phyloP scores from a whole-genome alignment of 2,888 invertebrate genomes.

The Acleris cristana region DNA sequence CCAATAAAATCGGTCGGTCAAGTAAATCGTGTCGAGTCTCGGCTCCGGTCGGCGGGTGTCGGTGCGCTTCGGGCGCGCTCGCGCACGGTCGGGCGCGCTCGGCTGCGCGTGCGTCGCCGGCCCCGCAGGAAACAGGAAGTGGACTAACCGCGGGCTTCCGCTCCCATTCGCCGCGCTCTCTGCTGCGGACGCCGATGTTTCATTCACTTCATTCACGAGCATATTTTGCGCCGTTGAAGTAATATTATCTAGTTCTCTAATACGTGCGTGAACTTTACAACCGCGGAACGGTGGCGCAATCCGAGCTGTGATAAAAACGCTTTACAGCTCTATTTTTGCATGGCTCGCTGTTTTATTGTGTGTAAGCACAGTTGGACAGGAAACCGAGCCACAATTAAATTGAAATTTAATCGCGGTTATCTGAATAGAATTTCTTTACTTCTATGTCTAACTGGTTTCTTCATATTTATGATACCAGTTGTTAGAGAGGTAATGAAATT shows the following conservation, averaged over 20 bases:
- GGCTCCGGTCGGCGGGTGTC: conserved; percentile 41
- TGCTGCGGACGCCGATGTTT: conserved; percentile 71
- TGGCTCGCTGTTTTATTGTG: conserved; percentile 13
- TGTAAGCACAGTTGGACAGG: conserved; percentile 6
- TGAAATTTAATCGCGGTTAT: conserved; percentile 18
- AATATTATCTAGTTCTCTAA: conserved; percentile 56
- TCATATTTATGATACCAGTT: too few species aligned
- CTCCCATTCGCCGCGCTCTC: conserved; percentile 77
- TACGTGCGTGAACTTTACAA: conserved; percentile 1
- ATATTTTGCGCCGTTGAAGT: conserved; percentile 68
- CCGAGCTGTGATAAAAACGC: conserved; percentile 6
- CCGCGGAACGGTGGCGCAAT: conserved; percentile 23
- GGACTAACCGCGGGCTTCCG: conserved; percentile 83
- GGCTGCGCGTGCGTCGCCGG: conserved; percentile 73
- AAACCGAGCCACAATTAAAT: conserved; percentile 20
- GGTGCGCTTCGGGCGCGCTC: conserved; percentile 49
- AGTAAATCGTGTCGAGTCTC: conserved; percentile 15
- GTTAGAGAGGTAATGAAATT: too few species aligned
- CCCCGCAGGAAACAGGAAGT: conserved; percentile 84
- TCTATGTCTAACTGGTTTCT: too few species aligned
- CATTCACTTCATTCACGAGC: conserved; percentile 58
- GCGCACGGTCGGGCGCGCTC: conserved; percentile 64
- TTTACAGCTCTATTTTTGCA: conserved; percentile 10
- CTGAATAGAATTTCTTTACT: neutral
- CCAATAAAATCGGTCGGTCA: conserved; percentile 20